These are phyloP conservation scores for Lepus townsendii DNA, from an alignment of 2,797 vertebrate species.

Conservation along the genomic window DNA sequence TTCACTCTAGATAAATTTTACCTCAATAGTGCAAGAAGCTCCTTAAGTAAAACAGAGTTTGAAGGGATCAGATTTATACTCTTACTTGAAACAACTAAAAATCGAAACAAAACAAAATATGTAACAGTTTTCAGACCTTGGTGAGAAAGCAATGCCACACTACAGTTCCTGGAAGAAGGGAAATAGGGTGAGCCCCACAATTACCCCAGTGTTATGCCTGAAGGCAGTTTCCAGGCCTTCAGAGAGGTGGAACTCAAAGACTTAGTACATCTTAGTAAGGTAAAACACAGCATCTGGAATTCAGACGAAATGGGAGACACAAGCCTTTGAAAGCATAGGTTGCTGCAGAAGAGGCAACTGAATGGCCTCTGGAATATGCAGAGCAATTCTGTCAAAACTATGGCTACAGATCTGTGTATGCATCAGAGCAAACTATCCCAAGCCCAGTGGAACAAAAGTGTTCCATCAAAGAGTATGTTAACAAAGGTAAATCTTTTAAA, in stretches of 20 bases:
- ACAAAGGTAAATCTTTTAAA: background rate
- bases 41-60: background rate
- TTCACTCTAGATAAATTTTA: background rate
- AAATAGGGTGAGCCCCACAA: background rate
- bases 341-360: background rate
- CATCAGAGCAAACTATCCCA: background rate
- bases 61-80: background rate
- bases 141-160: background rate
- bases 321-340: background rate
- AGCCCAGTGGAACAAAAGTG: background rate
- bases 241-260: background rate
- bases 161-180: background rate
- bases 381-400: background rate
- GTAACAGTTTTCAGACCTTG: background rate
- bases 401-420: background rate
- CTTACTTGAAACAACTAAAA: too few species aligned
- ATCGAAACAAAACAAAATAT: background rate
- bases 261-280: background rate
- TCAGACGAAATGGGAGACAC: background rate
- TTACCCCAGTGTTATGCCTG: background rate
- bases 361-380: background rate
- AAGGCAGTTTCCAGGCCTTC: background rate
- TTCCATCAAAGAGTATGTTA: background rate
- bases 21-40: background rate
- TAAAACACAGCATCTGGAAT: background rate